Percentiles rank a stretch among this genome's conserved stretches.
These are phyloP conservation scores for Anthophora plumipes DNA, from an alignment of 2,888 invertebrate species.

Conservation along the genomic window DNA sequence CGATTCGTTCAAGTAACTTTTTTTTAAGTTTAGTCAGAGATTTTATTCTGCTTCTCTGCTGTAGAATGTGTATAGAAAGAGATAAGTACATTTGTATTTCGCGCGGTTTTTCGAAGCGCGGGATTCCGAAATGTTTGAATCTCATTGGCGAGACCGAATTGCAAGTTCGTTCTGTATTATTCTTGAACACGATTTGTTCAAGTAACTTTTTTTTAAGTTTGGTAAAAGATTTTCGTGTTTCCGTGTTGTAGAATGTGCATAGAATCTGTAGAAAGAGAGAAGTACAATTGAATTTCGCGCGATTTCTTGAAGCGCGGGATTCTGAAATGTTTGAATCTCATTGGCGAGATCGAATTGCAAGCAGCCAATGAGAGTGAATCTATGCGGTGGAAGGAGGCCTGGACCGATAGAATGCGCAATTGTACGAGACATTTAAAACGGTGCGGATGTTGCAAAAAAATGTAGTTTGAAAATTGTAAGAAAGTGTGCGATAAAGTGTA, in stretches of 20 bases:
- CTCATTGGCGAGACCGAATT: no score
- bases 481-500: not conserved
- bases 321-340: constrained; percentile 8
- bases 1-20: not conserved
- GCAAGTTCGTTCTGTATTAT: not conserved
- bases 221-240: no score
- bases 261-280: no score
- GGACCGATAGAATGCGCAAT: not conserved
- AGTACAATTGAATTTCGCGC: not conserved
- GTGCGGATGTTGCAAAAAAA: rapidly evolving
- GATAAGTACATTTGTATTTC: no score
- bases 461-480: not conserved
- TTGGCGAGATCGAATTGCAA: not conserved
- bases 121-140: no score
- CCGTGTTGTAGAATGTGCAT: no score
- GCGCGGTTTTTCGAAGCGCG: no score
- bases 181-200: not conserved
- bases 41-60: no score
- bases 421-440: not conserved
- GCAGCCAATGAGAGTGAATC: constrained; percentile 13
- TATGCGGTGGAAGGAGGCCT: no score
- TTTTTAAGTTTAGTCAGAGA: not conserved
- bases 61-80: no score
- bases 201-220: no score
- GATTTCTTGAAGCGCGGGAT: not conserved